Conservation (phyloP, 2,113 vertebrate species). For the Elachura formosa region DNA sequence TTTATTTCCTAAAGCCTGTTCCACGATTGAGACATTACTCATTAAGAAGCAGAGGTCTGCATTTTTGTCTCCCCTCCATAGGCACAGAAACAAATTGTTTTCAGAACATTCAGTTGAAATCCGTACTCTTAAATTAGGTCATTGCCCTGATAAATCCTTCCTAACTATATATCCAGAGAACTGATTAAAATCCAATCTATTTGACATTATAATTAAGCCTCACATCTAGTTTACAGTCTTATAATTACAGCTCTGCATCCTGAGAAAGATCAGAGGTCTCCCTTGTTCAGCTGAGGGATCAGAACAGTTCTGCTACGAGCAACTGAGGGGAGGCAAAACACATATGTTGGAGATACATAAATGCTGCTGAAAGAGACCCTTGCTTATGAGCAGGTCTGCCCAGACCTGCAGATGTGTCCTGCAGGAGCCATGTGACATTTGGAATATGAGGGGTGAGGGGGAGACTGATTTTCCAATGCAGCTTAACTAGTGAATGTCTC, state of each 20-base stretch:
- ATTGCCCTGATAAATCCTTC: slow-evolving; percentile 47
- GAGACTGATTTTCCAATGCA: not conserved
- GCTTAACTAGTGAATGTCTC: not conserved
- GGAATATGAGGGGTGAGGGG: not conserved
- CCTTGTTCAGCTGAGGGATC: not conserved
- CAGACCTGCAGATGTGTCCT: not conserved
- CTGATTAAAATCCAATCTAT: slow-evolving; percentile 61
- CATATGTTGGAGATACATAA: not conserved
- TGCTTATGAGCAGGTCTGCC: not conserved
- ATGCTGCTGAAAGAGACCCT: not conserved
- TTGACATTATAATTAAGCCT: slow-evolving; percentile 53
- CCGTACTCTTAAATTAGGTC: slow-evolving; percentile 18
- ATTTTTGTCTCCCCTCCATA: not conserved
- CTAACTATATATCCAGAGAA: slow-evolving; percentile 30
- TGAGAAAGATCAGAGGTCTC: slow-evolving; percentile 45
- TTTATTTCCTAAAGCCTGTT: not conserved
- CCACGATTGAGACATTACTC: not conserved
- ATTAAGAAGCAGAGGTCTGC: not conserved
- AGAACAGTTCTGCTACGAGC: not conserved
- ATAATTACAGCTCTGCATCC: slow-evolving; percentile 36
- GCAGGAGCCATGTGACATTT: not conserved
- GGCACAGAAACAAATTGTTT: not conserved
- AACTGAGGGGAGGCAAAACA: not conserved
- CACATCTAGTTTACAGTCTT: slow-evolving; percentile 45
- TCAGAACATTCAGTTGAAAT: not conserved